phyloP scores from a whole-genome alignment of 2,888 invertebrate genomes.

The Cantharis rustica region DNA sequence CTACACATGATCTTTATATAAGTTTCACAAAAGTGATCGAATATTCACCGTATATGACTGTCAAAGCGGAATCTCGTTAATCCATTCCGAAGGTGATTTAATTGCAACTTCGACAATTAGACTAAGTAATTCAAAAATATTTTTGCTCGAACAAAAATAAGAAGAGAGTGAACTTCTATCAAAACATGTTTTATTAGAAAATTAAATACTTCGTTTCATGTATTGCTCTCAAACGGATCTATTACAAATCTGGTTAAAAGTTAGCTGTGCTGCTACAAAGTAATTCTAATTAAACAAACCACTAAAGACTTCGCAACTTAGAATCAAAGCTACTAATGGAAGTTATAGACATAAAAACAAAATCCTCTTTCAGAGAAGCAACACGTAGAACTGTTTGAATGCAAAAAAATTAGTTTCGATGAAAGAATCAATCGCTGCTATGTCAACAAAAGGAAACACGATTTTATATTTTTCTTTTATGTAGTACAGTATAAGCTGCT shows the following conservation, averaged over 20 bases:
- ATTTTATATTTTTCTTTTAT: too few relatives aligned
- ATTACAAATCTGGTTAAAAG: not conserved
- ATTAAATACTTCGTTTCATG: not conserved
- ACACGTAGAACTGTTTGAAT: not conserved
- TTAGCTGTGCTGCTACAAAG: not conserved
- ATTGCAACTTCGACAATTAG: not conserved
- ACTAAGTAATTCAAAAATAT: not conserved
- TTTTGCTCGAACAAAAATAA: not conserved
- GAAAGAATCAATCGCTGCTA: too few relatives aligned
- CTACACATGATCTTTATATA: too few relatives aligned
- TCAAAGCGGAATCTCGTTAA: too few relatives aligned
- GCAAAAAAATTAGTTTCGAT: too few relatives aligned
- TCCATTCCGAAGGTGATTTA: too few relatives aligned
- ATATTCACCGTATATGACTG: too few relatives aligned
- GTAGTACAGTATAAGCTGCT: too few relatives aligned
- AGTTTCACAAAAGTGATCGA: too few relatives aligned
- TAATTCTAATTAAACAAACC: not conserved
- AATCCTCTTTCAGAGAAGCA: not conserved
- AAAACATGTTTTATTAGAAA: not conserved
- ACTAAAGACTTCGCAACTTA: not conserved
- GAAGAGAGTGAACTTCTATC: not conserved
- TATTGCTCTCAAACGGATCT: not conserved
- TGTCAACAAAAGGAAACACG: too few relatives aligned
- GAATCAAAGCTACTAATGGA: not conserved
- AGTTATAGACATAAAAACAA: not conserved